Evolutionary conservation across 2,888 invertebrate genomes (phyloP), one percentile per base, ranked within the genome.

Genomic region (Patella caerulea): DNA sequence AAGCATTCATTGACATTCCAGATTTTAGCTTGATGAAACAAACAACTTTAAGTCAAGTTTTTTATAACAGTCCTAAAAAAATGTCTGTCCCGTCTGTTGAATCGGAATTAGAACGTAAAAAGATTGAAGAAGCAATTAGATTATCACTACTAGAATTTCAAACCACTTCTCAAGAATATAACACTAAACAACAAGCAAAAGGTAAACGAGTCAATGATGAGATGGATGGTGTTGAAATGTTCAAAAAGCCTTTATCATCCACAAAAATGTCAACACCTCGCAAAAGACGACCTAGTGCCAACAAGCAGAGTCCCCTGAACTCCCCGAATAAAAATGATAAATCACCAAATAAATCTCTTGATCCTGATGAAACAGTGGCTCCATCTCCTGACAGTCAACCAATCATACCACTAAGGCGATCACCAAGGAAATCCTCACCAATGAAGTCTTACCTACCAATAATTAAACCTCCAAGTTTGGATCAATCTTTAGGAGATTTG

Each of bases 31-130:
- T 70, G 12, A 75, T 70, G 12, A 75, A 78, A 45, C 86, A 85
- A 70, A 84, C 81, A 9, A 86, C 85, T 14, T 76, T 86, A 12
- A 86, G 85, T 70, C 84, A 85, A 78, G 81, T 80, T 14, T 83
- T 86, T 65, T 79, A 54, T 54, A 77, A 76, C 17, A 78, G 77
- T n/a, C 81, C 78, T 15, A 72, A 29, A 53, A 45, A 0, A 9
- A 45, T 11, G 45, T 59, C 54, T 1, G 19, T 54, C 17, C 15
- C 74, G 5, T 59, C 73, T 4, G 71, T 55, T 55, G 54, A 70
- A 56, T 55, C 73, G 1, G 65, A 77, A 14, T 19, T 24, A 53
- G 81, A 82, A 29, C 75, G 77, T 19, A 71, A 78, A 24, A 82
- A 82, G 53, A 15, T 83, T 29, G 78, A 81, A 59, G 73, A 79